Evolutionary conservation across 2,888 invertebrate genomes (phyloP), one percentile per base, ranked within the genome.

Genomic region (Resseliella maxima): DNA sequence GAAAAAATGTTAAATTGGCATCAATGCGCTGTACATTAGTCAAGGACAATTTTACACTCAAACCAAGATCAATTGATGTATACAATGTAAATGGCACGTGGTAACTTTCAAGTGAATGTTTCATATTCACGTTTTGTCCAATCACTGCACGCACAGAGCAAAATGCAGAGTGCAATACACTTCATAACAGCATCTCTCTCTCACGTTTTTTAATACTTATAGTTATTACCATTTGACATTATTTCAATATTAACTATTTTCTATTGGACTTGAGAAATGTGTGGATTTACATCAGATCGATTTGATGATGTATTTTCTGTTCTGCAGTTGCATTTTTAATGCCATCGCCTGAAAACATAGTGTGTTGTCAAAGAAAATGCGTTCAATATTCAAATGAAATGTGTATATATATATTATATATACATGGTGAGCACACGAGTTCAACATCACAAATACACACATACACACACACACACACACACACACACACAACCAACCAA

Each of bases 331-430:
- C 27, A 72, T 72, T 72, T 72, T 72, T 31, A 72, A 31, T 72
- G 72, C 18, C 35, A 12, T 72, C 31, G 59, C 59, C 24, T 59
- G 15, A 18, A 8, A 50, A 18, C 18, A 50, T 50, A 18, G 2
- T 15, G 18, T 50, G 18, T 50, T 2, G 8, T 15, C 18, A 18
- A 50, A 72, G 72, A 18, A 24, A 35, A 72, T 31, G 31, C 31
- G 72, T 72, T 31, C 72, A 72, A 72, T 72, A 72, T 72, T 72
- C 31, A 72, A 72, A 72, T 72, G 35, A 72, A 72, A 72, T 72
- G 15, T n/a, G n/a, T n/a, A n/a, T n/a, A n/a, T n/a, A n/a, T n/a
- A n/a, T n/a, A n/a, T n/a, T n/a, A n/a, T n/a, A n/a, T n/a, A n/a
- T n/a, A n/a, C n/a, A n/a, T n/a, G n/a, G n/a, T n/a, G 72, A 31